Evolutionary conservation across 2,113 vertebrate genomes (phyloP).

Genomic region (Oreochromis aureus): DNA sequence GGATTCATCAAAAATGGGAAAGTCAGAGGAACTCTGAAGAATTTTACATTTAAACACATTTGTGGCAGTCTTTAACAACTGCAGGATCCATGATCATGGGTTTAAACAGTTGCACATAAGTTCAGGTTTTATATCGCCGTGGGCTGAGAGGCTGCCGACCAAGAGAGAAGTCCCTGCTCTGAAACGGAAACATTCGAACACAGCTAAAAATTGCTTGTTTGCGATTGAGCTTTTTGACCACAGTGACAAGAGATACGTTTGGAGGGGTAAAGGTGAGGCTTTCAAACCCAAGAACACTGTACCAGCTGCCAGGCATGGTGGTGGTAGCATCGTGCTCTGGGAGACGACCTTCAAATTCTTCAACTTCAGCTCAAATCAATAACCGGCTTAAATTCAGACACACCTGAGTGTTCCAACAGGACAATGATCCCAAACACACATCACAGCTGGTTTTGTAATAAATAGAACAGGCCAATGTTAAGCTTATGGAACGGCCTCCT

Average conservation of each 20-base stretch:
- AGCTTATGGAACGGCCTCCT: not conserved
- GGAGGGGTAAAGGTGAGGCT: not conserved
- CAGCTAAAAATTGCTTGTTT: not conserved
- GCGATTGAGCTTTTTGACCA: not conserved
- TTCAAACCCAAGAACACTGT: not conserved
- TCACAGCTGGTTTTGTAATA: not conserved
- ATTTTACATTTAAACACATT: not conserved
- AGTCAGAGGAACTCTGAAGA: not conserved
- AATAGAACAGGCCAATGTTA: not conserved
- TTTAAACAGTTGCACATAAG: not conserved
- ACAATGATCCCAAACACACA: not conserved
- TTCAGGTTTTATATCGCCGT: not conserved
- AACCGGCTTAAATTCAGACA: not conserved
- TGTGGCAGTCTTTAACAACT: not conserved
- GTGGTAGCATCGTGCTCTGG: not conserved
- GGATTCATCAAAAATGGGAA: not conserved
- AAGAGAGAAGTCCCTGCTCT: not conserved
- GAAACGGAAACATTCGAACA: not conserved
- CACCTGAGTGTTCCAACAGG: not conserved
- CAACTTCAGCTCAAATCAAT: not conserved
- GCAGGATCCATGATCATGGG: not conserved
- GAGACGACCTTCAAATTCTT: not conserved
- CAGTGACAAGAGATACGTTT: not conserved
- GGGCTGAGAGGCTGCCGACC: not conserved
- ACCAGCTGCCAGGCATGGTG: rapidly evolving